Evolutionary conservation across 2,888 invertebrate genomes (phyloP), one percentile per base, ranked within the genome.

Genomic region (Drosophila lutescens): DNA sequence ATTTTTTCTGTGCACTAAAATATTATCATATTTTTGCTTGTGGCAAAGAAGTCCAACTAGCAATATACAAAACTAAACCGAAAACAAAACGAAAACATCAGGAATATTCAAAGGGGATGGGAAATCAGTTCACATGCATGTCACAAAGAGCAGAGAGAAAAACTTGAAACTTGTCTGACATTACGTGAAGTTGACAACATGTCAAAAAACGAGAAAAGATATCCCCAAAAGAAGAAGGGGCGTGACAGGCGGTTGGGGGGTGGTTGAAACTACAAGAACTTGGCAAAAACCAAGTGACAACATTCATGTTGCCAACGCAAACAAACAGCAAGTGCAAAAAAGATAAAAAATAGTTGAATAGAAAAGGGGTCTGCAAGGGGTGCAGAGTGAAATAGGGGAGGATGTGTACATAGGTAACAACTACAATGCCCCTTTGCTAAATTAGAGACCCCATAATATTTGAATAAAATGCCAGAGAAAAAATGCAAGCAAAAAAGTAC

Each of bases 251-350:
- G 4, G 40, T 7, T 10, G 13, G 23, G 30, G 9, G 47, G 30
- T 47, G 47, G 4, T n/a, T n/a, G 17, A 7, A 44, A 41, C n/a
- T 30, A 54, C n/a, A 30, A 55, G 70, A 80, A 69, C 63, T 79
- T 79, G 83, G 78, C 51, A 68, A 86, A 80, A 75, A 66, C 53
- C 86, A 83, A 83, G 81, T 86, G 86, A 83, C 65, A 65, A 65
- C 86, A 86, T 84, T 83, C 86, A 83, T 83, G 86, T 86, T 84
- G 84, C 86, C 83, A 83, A 83, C 88, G 88, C 86, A 82, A 83
- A 82, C 86, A 86, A 88, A 86, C 83, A 86, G 62, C 40, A 49
- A 65, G 40, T 62, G 57, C 15, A 63, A 43, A 60, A n/a, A 34
- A 26, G 26, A 26, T n/a, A n/a, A 23, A 44, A 54, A 38, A 30